Conservation (phyloP, 2,113 vertebrate genomes). For the Charina bottae region DNA sequence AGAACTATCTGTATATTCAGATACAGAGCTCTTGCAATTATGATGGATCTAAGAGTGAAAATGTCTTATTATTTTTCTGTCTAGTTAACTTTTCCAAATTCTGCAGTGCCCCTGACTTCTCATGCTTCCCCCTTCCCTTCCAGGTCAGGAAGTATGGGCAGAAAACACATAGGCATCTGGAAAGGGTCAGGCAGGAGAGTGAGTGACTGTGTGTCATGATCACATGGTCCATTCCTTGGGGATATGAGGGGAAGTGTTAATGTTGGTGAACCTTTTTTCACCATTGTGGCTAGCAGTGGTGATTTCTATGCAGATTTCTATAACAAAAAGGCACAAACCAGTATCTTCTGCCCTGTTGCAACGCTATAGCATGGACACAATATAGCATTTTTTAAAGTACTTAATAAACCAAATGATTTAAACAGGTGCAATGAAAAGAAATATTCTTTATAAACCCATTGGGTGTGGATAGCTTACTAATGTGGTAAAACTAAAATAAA, state of each 20-base stretch:
- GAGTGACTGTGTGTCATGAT: neutral
- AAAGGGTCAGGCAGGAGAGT: neutral
- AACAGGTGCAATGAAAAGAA: slow-evolving; percentile 1
- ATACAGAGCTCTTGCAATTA: neutral
- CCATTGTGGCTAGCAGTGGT: neutral
- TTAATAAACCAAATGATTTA: neutral
- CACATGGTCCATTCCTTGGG: neutral
- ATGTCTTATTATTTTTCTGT: neutral
- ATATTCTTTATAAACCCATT: neutral
- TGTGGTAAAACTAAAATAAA: neutral
- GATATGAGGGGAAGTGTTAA: neutral
- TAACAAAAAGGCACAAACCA: neutral
- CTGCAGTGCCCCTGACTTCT: neutral
- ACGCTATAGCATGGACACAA: neutral
- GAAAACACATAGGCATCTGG: neutral
- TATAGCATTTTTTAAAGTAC: neutral
- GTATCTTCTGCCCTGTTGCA: neutral
- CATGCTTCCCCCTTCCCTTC: neutral
- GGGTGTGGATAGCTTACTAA: neutral
- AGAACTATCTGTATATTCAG: neutral
- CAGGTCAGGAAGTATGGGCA: neutral
- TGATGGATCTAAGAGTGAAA: neutral
- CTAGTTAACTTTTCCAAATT: neutral
- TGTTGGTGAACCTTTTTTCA: neutral
- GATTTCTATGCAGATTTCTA: neutral